Conservation (phyloP, 1,140 invertebrate genomes). For the Apis florea region DNA sequence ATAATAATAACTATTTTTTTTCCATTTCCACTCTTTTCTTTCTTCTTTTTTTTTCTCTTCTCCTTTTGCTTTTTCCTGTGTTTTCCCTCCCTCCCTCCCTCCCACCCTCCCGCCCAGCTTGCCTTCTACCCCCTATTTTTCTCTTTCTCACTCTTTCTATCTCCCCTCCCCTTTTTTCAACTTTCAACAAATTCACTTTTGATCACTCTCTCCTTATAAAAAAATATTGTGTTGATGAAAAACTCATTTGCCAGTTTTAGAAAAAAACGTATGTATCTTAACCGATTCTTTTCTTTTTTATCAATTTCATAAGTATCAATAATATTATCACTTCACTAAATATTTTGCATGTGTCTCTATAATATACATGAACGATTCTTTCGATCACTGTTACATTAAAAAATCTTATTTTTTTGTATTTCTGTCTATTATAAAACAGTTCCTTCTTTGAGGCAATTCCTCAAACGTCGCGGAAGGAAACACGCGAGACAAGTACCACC, state of each 20-base stretch:
- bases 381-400: not conserved
- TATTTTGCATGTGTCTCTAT: not conserved
- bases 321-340: not conserved
- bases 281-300: no score
- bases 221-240: no score
- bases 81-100: not conserved
- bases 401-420: not conserved
- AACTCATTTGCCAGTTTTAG: no score
- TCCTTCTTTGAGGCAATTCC: slow-evolving; percentile 19
- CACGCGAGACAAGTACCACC: slow-evolving; percentile 47
- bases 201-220: not conserved
- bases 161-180: not conserved
- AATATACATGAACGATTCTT: not conserved
- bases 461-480: slow-evolving; percentile 50
- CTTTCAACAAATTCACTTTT: not conserved
- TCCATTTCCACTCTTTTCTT: not conserved
- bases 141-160: not conserved
- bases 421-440: not conserved
- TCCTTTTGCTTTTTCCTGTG: not conserved
- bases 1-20: not conserved
- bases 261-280: no score
- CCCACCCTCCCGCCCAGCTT: not conserved
- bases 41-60: not conserved
- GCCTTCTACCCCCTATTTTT: no score
- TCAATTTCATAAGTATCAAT: not conserved